A percentile compares a stretch with the other conserved stretches of the same genome.
These are phyloP conservation scores for Elephas maximus DNA, from an alignment of 2,113 vertebrate genomes.

Conservation along the genomic window DNA sequence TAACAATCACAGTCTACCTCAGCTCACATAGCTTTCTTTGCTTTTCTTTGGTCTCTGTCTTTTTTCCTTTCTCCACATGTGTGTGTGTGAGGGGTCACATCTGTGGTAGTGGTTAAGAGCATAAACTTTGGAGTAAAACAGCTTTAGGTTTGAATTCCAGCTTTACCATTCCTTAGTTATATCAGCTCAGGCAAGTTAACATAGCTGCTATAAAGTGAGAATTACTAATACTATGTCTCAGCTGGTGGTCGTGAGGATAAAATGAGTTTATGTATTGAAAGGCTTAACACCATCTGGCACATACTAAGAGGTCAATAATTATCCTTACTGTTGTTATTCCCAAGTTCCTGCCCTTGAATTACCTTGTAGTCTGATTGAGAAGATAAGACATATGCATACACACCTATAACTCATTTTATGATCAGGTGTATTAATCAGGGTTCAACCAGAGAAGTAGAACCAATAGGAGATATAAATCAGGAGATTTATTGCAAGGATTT, in stretches of 20 bases:
- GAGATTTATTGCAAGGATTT: background rate
- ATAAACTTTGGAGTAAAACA: background rate
- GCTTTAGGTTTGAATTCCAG: background rate
- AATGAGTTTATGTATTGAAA: conserved; percentile 21
- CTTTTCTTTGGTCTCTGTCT: background rate
- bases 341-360: background rate
- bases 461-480: background rate
- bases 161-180: conserved; percentile 7
- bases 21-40: background rate
- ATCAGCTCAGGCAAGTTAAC: background rate
- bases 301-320: background rate
- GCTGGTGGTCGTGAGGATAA: conserved; percentile 37
- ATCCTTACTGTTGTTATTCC: background rate
- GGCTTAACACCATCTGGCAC: background rate
- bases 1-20: background rate
- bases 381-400: background rate
- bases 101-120: background rate
- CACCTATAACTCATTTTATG: background rate
- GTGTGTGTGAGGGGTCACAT: background rate
- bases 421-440: background rate
- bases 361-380: background rate
- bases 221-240: background rate
- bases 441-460: conserved; percentile 24
- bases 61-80: background rate
- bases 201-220: conserved; percentile 23